Percentiles rank a stretch among this genome's conserved stretches.
These are phyloP conservation scores for Drosophila carrolli DNA, from an alignment of 1,140 invertebrate genomes.

Conservation along the genomic window DNA sequence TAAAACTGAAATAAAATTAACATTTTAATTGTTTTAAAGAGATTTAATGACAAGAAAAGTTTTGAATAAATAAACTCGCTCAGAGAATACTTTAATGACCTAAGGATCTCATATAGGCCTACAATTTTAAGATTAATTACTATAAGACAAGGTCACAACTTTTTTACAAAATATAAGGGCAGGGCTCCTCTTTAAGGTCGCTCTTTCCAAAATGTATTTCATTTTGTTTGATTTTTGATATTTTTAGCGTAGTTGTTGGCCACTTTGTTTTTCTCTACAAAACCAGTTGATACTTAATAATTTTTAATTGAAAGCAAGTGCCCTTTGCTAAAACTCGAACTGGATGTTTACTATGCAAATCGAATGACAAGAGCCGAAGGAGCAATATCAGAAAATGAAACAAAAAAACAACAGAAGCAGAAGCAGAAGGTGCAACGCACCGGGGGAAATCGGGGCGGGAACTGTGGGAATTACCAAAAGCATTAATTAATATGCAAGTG, in stretches of 20 bases:
- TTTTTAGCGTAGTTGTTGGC: not conserved
- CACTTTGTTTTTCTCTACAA: not conserved
- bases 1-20: too few relatives aligned
- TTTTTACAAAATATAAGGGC: too few relatives aligned
- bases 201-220: too few relatives aligned
- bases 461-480: constrained; percentile 33
- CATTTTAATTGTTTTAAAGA: too few relatives aligned
- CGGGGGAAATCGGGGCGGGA: not conserved
- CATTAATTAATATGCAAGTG: constrained; percentile 65
- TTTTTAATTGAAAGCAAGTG: constrained; percentile 39
- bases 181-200: too few relatives aligned
- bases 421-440: constrained; percentile 16
- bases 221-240: not conserved
- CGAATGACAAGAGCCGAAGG: constrained; percentile 63
- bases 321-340: constrained; percentile 46
- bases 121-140: too few relatives aligned
- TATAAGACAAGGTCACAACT: too few relatives aligned
- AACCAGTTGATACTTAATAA: constrained; percentile 51
- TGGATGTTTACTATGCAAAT: constrained; percentile 74
- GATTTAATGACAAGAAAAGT: too few relatives aligned
- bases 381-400: constrained; percentile 38
- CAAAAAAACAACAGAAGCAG: constrained; percentile 1
- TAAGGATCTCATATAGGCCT: too few relatives aligned
- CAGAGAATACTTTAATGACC: too few relatives aligned
- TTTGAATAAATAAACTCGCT: too few relatives aligned